Evolutionary conservation across 2,797 vertebrate genomes (phyloP).

Genomic region (Oreonectes daqikongensis): DNA sequence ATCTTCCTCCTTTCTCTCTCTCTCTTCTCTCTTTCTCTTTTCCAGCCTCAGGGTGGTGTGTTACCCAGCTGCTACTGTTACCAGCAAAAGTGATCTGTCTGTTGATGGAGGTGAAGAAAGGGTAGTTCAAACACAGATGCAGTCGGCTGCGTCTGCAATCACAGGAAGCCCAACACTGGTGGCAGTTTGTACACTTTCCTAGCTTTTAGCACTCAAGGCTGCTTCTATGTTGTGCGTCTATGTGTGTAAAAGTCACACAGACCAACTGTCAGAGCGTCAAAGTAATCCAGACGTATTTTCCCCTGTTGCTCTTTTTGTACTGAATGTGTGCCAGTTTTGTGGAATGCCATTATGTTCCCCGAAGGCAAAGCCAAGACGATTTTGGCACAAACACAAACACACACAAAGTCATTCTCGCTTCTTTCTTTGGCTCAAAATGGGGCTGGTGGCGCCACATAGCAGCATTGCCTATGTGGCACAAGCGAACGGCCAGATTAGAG

Average conservation of each 20-base stretch:
- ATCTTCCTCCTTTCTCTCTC: slow-evolving; percentile 24
- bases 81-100: slow-evolving; percentile 55
- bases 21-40: slow-evolving; percentile 33
- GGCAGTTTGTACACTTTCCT: slow-evolving; percentile 41
- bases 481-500: slow-evolving; percentile 12
- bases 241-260: slow-evolving; percentile 34
- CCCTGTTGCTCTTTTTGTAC: slow-evolving; percentile 40
- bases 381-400: slow-evolving; percentile 47
- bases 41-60: slow-evolving; percentile 41
- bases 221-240: slow-evolving; percentile 23
- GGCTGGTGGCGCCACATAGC: slow-evolving; percentile 42
- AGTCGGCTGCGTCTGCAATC: slow-evolving; percentile 35
- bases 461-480: slow-evolving; percentile 22
- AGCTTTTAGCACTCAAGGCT: slow-evolving; percentile 1
- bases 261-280: slow-evolving; percentile 45
- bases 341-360: slow-evolving; percentile 51
- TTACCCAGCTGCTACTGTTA: slow-evolving; percentile 58
- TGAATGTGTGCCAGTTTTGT: slow-evolving; percentile 42
- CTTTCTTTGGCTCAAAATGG: slow-evolving; percentile 14
- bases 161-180: slow-evolving; percentile 32
- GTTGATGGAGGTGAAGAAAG: slow-evolving; percentile 40
- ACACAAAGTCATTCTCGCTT: slow-evolving; percentile 28
- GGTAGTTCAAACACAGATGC: slow-evolving; percentile 22
- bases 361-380: slow-evolving; percentile 43
- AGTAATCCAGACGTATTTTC: slow-evolving; percentile 37